Conservation (phyloP, 2,113 vertebrate genomes). For the Dasyurus viverrinus region DNA sequence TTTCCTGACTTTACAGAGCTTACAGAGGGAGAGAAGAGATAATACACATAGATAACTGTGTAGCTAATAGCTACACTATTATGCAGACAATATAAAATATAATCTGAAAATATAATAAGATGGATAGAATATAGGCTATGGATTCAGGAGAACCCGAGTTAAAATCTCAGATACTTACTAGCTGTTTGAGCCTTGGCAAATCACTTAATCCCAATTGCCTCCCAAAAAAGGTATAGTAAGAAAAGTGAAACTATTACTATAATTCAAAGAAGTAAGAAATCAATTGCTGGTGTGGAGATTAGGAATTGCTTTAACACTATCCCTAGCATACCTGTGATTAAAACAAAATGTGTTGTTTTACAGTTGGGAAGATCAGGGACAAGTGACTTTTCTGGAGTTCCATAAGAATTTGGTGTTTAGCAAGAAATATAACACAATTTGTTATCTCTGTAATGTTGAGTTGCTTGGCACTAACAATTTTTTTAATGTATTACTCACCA, state of each 20-base stretch:
- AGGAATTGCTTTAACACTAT: conserved; percentile 49
- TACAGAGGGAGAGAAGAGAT: background rate
- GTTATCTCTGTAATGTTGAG: background rate
- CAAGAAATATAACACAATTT: conserved; percentile 46
- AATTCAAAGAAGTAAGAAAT: background rate
- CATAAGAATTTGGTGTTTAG: conserved; percentile 25
- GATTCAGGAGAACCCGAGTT: background rate
- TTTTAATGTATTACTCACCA: background rate
- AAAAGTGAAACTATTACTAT: conserved; percentile 32
- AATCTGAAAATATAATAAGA: conserved; percentile 10
- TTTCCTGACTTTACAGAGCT: background rate
- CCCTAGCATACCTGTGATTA: conserved; percentile 58
- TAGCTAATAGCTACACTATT: background rate
- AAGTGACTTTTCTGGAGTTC: conserved; percentile 56
- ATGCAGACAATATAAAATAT: background rate
- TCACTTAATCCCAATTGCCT: conserved; percentile 5
- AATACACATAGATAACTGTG: background rate
- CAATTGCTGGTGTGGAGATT: background rate
- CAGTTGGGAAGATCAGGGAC: conserved; percentile 43
- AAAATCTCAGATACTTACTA: background rate
- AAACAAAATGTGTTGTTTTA: conserved; percentile 46
- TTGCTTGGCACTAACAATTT: conserved; percentile 55
- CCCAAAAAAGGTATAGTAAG: conserved; percentile 51
- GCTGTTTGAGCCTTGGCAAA: background rate
- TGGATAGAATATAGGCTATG: background rate